phyloP scores from a whole-genome alignment of 2,888 invertebrate species.

The Drosophila neotestacea region DNA sequence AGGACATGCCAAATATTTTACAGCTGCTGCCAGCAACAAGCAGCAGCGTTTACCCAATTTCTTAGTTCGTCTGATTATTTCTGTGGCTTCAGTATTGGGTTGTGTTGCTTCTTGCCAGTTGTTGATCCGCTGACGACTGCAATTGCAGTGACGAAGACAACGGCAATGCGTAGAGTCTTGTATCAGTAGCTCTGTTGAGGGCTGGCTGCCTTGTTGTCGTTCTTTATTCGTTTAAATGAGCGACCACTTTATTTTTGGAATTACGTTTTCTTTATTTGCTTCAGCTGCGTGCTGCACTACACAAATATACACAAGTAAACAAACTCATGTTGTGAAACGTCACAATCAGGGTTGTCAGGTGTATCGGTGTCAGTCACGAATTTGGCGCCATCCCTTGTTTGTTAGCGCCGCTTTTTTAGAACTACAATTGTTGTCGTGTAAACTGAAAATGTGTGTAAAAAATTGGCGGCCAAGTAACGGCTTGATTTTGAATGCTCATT shows the following conservation, averaged over 20 bases:
- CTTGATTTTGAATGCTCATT: too few relatives aligned
- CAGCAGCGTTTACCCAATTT: slow-evolving; percentile 28
- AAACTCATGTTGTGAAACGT: slow-evolving; percentile 2
- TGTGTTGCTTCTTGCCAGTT: slow-evolving; percentile 22
- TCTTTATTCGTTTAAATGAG: slow-evolving; percentile 61
- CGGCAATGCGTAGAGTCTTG: neutral
- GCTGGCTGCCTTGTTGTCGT: slow-evolving; percentile 20
- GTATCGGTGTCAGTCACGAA: too few relatives aligned
- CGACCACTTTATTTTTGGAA: slow-evolving; percentile 71
- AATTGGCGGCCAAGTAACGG: too few relatives aligned
- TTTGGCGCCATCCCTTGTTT: too few relatives aligned
- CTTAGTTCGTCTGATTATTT: slow-evolving; percentile 22
- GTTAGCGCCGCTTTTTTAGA: too few relatives aligned
- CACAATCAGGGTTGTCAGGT: too few relatives aligned
- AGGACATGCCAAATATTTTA: slow-evolving; percentile 74
- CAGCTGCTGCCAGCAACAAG: slow-evolving; percentile 27
- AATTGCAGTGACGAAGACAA: slow-evolving; percentile 41
- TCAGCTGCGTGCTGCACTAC: slow-evolving; percentile 44
- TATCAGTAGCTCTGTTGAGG: slow-evolving; percentile 31
- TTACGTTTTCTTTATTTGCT: slow-evolving; percentile 52
- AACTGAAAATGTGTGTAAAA: too few relatives aligned
- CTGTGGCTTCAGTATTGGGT: slow-evolving; percentile 46
- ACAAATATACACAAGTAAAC: slow-evolving; percentile 27
- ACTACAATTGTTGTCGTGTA: too few relatives aligned
- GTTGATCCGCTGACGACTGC: slow-evolving; percentile 58